Evolutionary conservation across 2,113 vertebrate species (phyloP).

Genomic region (Ciconia stormi): DNA sequence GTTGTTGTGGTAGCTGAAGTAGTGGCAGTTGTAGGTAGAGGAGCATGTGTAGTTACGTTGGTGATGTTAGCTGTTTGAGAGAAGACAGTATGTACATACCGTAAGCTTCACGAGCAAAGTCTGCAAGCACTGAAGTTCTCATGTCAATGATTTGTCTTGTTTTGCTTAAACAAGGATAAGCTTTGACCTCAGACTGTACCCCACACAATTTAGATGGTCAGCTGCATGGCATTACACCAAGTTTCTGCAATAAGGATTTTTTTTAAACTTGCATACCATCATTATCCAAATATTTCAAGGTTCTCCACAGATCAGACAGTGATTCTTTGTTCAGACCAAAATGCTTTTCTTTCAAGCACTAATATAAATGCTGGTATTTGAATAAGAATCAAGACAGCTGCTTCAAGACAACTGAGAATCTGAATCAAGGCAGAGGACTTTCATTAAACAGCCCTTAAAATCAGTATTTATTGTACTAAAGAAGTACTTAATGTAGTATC

Average conservation of each 20-base stretch:
- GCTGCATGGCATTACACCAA: neutral
- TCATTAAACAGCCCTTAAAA: neutral
- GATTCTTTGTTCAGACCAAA: neutral
- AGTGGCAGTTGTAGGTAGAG: neutral
- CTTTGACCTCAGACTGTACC: neutral
- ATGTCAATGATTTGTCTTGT: neutral
- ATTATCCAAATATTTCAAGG: neutral
- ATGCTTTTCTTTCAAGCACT: neutral
- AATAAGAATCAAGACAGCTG: neutral
- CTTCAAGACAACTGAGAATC: neutral
- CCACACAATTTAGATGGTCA: neutral
- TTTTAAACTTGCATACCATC: neutral
- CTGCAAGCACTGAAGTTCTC: neutral
- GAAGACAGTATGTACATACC: neutral
- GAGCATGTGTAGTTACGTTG: conserved; percentile 1
- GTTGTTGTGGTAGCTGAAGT: neutral
- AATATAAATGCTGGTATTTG: neutral
- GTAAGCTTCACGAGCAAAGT: neutral
- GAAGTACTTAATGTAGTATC: neutral
- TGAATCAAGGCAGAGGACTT: neutral
- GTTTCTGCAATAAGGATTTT: neutral
- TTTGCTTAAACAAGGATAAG: neutral
- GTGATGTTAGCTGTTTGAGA: conserved; percentile 47
- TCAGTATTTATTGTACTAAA: neutral
- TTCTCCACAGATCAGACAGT: neutral